Evolutionary conservation across 2,113 vertebrate species (phyloP).

Genomic region (Platichthys flesus): DNA sequence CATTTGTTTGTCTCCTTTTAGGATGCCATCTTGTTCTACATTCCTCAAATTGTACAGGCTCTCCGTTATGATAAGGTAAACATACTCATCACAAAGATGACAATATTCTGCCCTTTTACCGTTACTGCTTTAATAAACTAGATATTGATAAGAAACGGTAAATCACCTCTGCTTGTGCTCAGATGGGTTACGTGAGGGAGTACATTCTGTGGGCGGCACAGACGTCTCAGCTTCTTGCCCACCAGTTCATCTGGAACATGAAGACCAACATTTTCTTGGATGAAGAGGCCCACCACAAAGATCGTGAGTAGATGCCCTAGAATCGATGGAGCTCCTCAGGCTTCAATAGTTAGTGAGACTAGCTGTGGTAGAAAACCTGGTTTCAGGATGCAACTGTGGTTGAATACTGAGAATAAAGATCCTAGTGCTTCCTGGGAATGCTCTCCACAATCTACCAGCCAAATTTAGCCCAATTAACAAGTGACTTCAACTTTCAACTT

Average conservation of each 20-base stretch:
- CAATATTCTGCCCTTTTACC: too few species aligned
- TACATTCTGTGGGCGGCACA: conserved; percentile 98
- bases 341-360: background rate
- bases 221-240: conserved; percentile 96
- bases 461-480: too few species aligned
- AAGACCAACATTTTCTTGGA: conserved; percentile 98
- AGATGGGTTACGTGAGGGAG: conserved; percentile 99
- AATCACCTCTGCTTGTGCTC: background rate
- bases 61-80: conserved; percentile 97
- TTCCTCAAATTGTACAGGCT: conserved; percentile 97
- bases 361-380: background rate
- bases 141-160: background rate
- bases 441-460: background rate
- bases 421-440: background rate
- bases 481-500: too few species aligned
- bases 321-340: background rate
- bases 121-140: background rate
- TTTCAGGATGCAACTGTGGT: background rate
- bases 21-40: conserved; percentile 99
- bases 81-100: background rate
- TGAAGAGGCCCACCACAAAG: conserved; percentile 95
- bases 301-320: conserved; percentile 87
- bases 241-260: conserved; percentile 99
- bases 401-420: background rate
- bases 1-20: conserved; percentile 54